Percentiles rank a stretch among this genome's conserved stretches.
Evolutionary conservation across 1,140 invertebrate species (phyloP).

Genomic region (Drosophila novamexicana): DNA sequence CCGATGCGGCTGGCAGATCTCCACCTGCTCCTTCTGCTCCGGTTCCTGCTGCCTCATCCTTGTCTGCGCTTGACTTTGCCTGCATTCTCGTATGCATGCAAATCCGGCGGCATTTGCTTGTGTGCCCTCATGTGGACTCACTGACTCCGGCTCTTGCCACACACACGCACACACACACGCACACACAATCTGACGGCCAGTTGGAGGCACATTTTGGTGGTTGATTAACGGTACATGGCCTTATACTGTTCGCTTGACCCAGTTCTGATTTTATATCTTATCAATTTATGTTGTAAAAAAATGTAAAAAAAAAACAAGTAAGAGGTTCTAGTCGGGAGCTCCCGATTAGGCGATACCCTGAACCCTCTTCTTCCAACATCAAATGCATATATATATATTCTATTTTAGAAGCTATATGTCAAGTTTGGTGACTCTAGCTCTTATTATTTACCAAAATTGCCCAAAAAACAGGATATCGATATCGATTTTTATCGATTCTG

Average conservation of each 20-base stretch:
- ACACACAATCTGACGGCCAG: conserved; percentile 1
- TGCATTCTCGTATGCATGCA: conserved; percentile 32
- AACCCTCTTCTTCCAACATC: too few species aligned
- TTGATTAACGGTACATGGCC: conserved; percentile 2
- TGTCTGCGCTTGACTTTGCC: conserved; percentile 20
- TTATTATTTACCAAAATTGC: too few species aligned
- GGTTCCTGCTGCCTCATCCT: too few species aligned
- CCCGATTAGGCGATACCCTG: too few species aligned
- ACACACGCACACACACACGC: neutral
- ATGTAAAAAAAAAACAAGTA: too few species aligned
- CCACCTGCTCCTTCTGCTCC: neutral
- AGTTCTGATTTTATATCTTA: neutral
- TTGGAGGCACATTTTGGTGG: conserved; percentile 15
- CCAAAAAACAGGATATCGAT: too few species aligned
- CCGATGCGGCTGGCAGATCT: conserved; percentile 3
- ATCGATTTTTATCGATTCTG: too few species aligned
- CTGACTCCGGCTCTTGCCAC: conserved; percentile 2
- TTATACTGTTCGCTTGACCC: neutral
- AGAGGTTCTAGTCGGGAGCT: too few species aligned
- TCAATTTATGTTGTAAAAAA: too few species aligned
- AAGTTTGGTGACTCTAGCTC: too few species aligned
- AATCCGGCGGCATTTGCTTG: conserved; percentile 16
- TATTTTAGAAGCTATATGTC: too few species aligned
- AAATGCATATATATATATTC: too few species aligned
- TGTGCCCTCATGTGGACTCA: conserved; percentile 1